Percentiles rank a stretch among this genome's conserved stretches.
These are phyloP conservation scores for Caenorhabditis sinica DNA, from an alignment of 2,888 invertebrate species.

Conservation along the genomic window DNA sequence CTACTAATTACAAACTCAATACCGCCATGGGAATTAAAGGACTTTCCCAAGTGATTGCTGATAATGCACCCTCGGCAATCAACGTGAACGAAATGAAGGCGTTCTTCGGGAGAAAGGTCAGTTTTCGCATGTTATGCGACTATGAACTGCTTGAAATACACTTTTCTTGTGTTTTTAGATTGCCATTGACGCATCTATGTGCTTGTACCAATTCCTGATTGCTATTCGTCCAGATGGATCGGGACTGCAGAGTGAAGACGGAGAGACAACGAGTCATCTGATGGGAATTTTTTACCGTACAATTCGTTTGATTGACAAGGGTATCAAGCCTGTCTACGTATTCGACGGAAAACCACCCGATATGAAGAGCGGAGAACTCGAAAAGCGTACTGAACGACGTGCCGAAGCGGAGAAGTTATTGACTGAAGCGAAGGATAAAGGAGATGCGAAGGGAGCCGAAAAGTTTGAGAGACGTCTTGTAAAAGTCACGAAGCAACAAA, in stretches of 20 bases:
- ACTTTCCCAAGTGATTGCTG: conserved; percentile 90
- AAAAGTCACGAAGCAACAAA: conserved; percentile 88
- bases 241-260: conserved; percentile 91
- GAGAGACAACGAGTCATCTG: conserved; percentile 96
- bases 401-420: conserved; percentile 94
- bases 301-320: conserved; percentile 95
- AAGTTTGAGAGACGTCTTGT: conserved; percentile 88
- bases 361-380: conserved; percentile 90
- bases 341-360: conserved; percentile 99
- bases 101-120: conserved; percentile 94
- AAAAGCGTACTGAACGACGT: conserved; percentile 93
- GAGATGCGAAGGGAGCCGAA: conserved; percentile 92
- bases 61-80: conserved; percentile 93
- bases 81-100: conserved; percentile 97
- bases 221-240: conserved; percentile 98
- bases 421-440: conserved; percentile 94
- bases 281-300: conserved; percentile 99
- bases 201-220: conserved; percentile 97
- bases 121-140: not conserved
- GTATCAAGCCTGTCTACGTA: conserved; percentile 98
- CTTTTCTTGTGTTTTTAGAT: too few relatives aligned
- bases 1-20: conserved; percentile 30
- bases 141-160: too few relatives aligned
- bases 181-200: conserved; percentile 99
- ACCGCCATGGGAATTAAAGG: conserved; percentile 81